Evolutionary conservation across 2,797 vertebrate species (phyloP).

Genomic region (Sparidentex hasta): DNA sequence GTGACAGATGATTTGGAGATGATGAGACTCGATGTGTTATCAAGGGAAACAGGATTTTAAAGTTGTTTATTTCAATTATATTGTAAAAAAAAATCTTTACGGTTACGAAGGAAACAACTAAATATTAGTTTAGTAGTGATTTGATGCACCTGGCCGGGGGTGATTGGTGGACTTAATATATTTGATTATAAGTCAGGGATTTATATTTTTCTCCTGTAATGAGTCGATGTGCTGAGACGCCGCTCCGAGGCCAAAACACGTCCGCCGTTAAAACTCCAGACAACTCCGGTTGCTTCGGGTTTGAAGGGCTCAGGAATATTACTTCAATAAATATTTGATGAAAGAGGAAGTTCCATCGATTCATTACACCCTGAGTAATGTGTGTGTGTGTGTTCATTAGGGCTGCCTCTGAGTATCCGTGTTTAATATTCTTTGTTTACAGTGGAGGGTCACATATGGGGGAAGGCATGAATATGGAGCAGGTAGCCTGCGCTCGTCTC

Average conservation of each 20-base stretch:
- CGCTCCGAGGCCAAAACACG: slow-evolving; percentile 33
- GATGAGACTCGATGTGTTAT: slow-evolving; percentile 47
- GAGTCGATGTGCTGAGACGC: slow-evolving; percentile 34
- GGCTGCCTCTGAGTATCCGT: slow-evolving; percentile 72
- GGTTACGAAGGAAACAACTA: slow-evolving; percentile 21
- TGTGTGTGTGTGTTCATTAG: slow-evolving; percentile 80
- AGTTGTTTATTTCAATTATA: slow-evolving; percentile 34
- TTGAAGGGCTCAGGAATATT: slow-evolving; percentile 77
- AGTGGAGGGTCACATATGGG: slow-evolving; percentile 79
- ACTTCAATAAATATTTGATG: slow-evolving; percentile 89
- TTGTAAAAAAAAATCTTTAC: slow-evolving; percentile 42
- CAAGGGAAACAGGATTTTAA: slow-evolving; percentile 37
- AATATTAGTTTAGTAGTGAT: slow-evolving; percentile 65
- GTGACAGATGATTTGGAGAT: slow-evolving; percentile 51
- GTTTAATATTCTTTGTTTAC: slow-evolving; percentile 88
- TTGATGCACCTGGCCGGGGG: slow-evolving; percentile 34
- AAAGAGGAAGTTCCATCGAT: slow-evolving; percentile 80
- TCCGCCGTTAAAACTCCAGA: slow-evolving; percentile 48
- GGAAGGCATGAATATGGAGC: slow-evolving; percentile 82
- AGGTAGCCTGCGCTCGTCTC: slow-evolving; percentile 68
- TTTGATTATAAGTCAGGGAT: slow-evolving; percentile 65
- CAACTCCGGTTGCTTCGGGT: slow-evolving; percentile 57
- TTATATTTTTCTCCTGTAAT: slow-evolving; percentile 62
- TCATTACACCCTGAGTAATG: slow-evolving; percentile 76
- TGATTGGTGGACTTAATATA: slow-evolving; percentile 71